Evolutionary conservation across 1,140 invertebrate species (phyloP).

Genomic region (Bombus superbus): DNA sequence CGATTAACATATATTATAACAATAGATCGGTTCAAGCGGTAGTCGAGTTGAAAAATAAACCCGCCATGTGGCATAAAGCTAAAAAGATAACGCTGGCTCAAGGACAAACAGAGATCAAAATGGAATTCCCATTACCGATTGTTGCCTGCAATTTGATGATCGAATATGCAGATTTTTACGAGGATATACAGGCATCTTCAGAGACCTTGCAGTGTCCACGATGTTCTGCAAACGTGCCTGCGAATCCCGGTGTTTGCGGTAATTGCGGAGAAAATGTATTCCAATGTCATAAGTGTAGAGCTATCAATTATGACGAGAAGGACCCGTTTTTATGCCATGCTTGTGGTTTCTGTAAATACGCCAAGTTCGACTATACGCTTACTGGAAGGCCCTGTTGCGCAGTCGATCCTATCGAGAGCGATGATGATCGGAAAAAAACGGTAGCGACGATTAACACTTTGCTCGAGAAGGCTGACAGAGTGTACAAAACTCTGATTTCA

Average conservation of each 20-base stretch:
- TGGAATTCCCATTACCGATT: constrained; percentile 97
- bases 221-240: constrained; percentile 97
- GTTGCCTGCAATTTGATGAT: constrained; percentile 99
- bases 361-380: constrained; percentile 98
- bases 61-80: constrained; percentile 97
- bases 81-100: constrained; percentile 94
- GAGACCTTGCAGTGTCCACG: constrained; percentile 98
- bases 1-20: constrained; percentile 98
- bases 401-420: constrained; percentile 98
- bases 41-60: constrained; percentile 98
- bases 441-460: constrained; percentile 94
- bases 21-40: constrained; percentile 97
- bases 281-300: constrained; percentile 98
- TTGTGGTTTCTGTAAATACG: constrained; percentile 99
- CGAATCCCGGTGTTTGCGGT: constrained; percentile 98
- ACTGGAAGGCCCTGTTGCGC: constrained; percentile 95
- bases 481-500: constrained; percentile 94
- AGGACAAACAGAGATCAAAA: constrained; percentile 97
- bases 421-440: constrained; percentile 98
- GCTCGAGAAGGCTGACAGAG: constrained; percentile 96
- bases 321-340: constrained; percentile 99
- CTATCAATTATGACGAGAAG: constrained; percentile 99
- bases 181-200: constrained; percentile 89
- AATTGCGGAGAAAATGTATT: constrained; percentile 99
- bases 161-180: constrained; percentile 99